Conservation (phyloP, 2,797 vertebrate species). For the Sebastes steindachneri region DNA sequence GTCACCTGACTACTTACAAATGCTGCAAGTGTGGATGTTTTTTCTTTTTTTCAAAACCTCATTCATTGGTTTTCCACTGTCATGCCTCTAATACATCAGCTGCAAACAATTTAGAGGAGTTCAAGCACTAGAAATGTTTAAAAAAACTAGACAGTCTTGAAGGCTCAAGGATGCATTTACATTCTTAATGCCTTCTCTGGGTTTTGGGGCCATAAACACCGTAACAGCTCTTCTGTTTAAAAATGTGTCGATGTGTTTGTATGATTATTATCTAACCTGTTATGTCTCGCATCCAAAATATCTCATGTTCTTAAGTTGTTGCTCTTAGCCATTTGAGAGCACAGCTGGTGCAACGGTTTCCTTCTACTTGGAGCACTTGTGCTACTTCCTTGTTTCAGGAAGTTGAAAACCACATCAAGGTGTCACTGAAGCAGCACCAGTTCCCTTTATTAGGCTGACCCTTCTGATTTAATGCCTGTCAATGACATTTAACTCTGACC, state of each 20-base stretch:
- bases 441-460: not conserved
- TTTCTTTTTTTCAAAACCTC: not conserved
- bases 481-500: not conserved
- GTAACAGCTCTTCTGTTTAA: not conserved
- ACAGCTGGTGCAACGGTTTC: not conserved
- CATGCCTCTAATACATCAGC: not conserved
- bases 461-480: not conserved
- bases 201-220: not conserved
- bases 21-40: not conserved
- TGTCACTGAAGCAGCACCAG: not conserved
- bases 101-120: conserved; percentile 4
- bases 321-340: not conserved
- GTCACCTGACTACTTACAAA: not conserved
- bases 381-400: not conserved
- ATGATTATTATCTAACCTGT: not conserved
- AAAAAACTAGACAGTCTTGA: not conserved
- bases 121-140: not conserved
- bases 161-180: not conserved
- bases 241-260: not conserved
- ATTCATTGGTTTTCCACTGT: not conserved
- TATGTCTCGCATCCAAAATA: not conserved
- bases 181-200: not conserved
- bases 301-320: not conserved
- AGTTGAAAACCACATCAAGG: not conserved
- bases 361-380: not conserved